phyloP scores from a whole-genome alignment of 1,140 invertebrate species.

The Lerema accius region DNA sequence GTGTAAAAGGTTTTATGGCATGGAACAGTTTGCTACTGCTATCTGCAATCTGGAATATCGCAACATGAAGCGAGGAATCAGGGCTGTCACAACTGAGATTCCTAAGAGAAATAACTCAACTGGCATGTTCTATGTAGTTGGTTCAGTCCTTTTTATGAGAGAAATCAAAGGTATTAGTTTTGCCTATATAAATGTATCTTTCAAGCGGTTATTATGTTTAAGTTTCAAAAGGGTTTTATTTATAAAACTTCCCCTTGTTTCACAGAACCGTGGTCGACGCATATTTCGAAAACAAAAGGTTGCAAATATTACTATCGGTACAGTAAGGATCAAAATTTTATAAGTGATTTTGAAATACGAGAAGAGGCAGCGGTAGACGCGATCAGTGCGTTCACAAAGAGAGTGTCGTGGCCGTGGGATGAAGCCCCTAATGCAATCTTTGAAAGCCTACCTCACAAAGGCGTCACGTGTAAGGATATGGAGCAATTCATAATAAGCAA shows the following conservation, averaged over 20 bases:
- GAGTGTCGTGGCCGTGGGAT: constrained; percentile 69
- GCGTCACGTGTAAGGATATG: constrained; percentile 52
- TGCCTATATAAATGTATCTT: too few relatives aligned
- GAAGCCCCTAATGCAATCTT: constrained; percentile 53
- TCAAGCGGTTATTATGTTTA: too few relatives aligned
- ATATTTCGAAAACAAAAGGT: constrained; percentile 63
- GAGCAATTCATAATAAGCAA: constrained; percentile 54
- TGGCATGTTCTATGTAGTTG: constrained; percentile 70
- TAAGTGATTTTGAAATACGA: constrained; percentile 57
- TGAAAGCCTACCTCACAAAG: constrained; percentile 48
- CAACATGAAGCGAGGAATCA: constrained; percentile 61
- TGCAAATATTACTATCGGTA: constrained; percentile 63
- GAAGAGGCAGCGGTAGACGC: constrained; percentile 58
- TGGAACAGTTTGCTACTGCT: constrained; percentile 67
- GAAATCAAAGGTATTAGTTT: constrained; percentile 77
- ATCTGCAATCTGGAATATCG: constrained; percentile 68
- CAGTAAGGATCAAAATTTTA: constrained; percentile 46
- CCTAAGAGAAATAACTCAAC: constrained; percentile 63
- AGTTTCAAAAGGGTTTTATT: too few relatives aligned
- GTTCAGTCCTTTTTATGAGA: constrained; percentile 73
- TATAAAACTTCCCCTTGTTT: background rate
- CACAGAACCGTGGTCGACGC: constrained; percentile 71
- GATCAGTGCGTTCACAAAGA: constrained; percentile 47
- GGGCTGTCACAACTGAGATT: constrained; percentile 63
- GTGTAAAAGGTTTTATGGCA: constrained; percentile 84